Conservation (phyloP, 53 echinoderm and acorn worm genomes). For the Arbacia lixula region DNA sequence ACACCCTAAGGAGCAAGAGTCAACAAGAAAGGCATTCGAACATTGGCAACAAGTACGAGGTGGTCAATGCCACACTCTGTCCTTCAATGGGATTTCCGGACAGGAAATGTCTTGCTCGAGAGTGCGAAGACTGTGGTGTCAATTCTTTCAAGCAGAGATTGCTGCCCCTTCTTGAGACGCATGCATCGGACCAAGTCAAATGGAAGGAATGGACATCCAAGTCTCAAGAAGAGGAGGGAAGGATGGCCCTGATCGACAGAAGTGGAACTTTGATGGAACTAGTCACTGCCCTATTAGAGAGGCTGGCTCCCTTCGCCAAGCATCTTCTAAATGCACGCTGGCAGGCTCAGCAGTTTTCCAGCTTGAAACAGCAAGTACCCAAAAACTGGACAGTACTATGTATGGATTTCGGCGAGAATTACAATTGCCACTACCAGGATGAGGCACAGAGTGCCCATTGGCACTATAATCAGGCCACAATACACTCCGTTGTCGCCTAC, state of each 20-base stretch:
- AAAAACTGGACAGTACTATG: slow-evolving; percentile 40
- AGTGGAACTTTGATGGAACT: neutral
- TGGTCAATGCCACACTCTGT: neutral
- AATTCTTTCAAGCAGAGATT: neutral
- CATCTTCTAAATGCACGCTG: slow-evolving; percentile 52
- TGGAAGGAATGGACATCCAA: slow-evolving; percentile 22
- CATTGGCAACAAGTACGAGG: slow-evolving; percentile 12
- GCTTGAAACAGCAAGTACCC: slow-evolving; percentile 8
- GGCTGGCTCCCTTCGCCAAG: slow-evolving; percentile 46
- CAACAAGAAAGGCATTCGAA: neutral
- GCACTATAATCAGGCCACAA: slow-evolving; percentile 54
- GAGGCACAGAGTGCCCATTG: slow-evolving; percentile 62
- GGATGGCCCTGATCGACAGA: neutral
- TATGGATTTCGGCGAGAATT: slow-evolving; percentile 46
- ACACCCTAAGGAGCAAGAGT: slow-evolving; percentile 15
- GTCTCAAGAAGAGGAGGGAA: neutral
- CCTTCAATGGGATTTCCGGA: neutral
- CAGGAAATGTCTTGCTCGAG: slow-evolving; percentile 4
- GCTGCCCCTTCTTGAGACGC: slow-evolving; percentile 10
- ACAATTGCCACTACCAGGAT: slow-evolving; percentile 55
- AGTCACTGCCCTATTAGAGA: neutral
- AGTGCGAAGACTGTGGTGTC: slow-evolving; percentile 3
- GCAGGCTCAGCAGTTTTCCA: slow-evolving; percentile 43
- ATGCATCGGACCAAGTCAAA: slow-evolving; percentile 2
- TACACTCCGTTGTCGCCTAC: slow-evolving; percentile 53